phyloP scores from a whole-genome alignment of 2,113 vertebrate species.

The Neolamprologus longior region DNA sequence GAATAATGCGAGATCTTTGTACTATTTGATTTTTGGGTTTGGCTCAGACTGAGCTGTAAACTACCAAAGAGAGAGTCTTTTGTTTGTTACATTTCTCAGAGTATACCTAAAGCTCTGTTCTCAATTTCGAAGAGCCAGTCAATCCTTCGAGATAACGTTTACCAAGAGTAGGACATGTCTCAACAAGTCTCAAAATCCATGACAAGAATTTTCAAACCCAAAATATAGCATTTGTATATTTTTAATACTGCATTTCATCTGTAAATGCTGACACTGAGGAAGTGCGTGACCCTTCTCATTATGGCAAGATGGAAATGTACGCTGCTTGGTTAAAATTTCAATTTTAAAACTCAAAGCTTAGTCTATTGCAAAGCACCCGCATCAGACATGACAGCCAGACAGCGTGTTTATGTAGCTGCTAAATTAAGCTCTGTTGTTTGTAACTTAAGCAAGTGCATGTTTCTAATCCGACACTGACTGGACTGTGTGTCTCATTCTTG shows the following conservation, averaged over 20 bases:
- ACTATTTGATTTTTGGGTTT: constrained; percentile 31
- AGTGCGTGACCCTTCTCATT: background rate
- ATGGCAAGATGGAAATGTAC: background rate
- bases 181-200: background rate
- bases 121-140: background rate
- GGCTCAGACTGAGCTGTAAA: constrained; percentile 18
- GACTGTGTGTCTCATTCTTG: constrained; percentile 55
- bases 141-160: constrained; percentile 1
- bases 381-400: background rate
- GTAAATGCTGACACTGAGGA: background rate
- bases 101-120: constrained; percentile 23
- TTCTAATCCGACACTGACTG: constrained; percentile 24
- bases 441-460: constrained; percentile 55
- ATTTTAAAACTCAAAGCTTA: background rate
- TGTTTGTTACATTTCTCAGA: constrained; percentile 35
- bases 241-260: background rate
- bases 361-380: background rate
- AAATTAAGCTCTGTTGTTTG: constrained; percentile 51
- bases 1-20: constrained; percentile 65
- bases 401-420: constrained; percentile 27
- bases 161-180: background rate
- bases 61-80: constrained; percentile 50
- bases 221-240: background rate
- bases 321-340: background rate
- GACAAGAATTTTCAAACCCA: background rate